These are phyloP conservation scores for Siniperca knerii DNA, from an alignment of 2,113 vertebrate species.

Conservation along the genomic window DNA sequence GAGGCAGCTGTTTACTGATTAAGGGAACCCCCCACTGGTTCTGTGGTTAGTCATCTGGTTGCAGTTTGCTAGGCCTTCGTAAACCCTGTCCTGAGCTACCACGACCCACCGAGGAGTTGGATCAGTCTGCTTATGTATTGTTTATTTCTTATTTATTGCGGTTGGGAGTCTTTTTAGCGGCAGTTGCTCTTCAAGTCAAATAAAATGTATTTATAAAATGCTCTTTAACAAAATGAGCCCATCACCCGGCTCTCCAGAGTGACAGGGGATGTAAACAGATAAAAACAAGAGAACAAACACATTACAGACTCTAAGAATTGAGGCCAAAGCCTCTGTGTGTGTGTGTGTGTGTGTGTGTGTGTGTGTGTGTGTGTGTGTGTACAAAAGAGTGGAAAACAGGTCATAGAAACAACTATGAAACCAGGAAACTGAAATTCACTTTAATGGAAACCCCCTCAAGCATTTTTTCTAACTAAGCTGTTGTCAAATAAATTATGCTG, in stretches of 20 bases:
- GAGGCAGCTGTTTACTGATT: conserved; percentile 48
- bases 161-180: not conserved
- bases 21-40: conserved; percentile 1
- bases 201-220: conserved; percentile 12
- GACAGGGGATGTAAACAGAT: conserved; percentile 2
- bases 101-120: conserved; percentile 4
- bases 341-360: too few relatives aligned
- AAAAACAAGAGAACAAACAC: conserved; percentile 14
- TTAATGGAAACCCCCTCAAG: not conserved
- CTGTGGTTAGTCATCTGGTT: conserved; percentile 39
- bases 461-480: not conserved
- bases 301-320: not conserved
- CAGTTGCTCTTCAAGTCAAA: conserved; percentile 5
- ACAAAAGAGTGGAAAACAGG: not conserved
- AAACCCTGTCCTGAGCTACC: conserved; percentile 23
- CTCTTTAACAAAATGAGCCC: not conserved
- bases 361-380: not conserved
- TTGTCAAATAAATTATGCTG: not conserved
- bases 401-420: conserved; percentile 21
- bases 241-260: not conserved
- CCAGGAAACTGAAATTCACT: not conserved
- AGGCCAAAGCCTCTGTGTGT: conserved; percentile 9
- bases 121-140: conserved; percentile 14
- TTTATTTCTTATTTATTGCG: not conserved
- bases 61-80: conserved; percentile 36